Evolutionary conservation across 1,140 invertebrate species (phyloP).

Genomic region (Vollenhovia emeryi): DNA sequence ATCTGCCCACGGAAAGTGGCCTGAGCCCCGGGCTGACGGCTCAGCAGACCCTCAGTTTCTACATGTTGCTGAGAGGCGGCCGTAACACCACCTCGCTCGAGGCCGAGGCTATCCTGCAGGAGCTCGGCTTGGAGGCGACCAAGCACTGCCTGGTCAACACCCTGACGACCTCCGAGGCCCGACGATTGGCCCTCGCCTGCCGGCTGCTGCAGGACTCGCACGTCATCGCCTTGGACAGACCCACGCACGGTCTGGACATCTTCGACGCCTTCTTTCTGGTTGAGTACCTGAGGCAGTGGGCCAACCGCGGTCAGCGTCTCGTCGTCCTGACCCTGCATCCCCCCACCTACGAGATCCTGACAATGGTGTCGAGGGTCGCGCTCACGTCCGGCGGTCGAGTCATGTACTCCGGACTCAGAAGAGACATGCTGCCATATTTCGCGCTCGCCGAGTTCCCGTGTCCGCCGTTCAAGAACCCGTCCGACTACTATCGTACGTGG

Average conservation of each 20-base stretch:
- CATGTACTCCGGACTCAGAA: slow-evolving; percentile 95
- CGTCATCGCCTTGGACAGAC: slow-evolving; percentile 94
- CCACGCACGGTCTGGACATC: slow-evolving; percentile 97
- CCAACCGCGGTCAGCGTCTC: slow-evolving; percentile 91
- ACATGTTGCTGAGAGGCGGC: slow-evolving; percentile 89
- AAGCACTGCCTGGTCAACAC: slow-evolving; percentile 89
- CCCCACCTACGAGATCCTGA: slow-evolving; percentile 97
- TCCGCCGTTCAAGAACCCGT: slow-evolving; percentile 98
- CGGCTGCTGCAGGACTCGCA: slow-evolving; percentile 94
- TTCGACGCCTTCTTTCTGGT: slow-evolving; percentile 98
- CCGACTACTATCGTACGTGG: slow-evolving; percentile 97
- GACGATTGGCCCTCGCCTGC: slow-evolving; percentile 94
- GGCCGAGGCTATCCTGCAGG: slow-evolving; percentile 88
- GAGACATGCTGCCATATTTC: slow-evolving; percentile 97
- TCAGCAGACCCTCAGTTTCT: slow-evolving; percentile 92
- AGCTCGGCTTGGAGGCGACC: slow-evolving; percentile 93
- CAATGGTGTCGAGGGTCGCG: slow-evolving; percentile 95
- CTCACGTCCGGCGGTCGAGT: slow-evolving; percentile 95
- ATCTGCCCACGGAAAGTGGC: slow-evolving; percentile 81
- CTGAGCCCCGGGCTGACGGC: slow-evolving; percentile 91
- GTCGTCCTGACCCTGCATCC: slow-evolving; percentile 97
- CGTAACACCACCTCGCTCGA: slow-evolving; percentile 79
- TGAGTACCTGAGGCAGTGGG: slow-evolving; percentile 97
- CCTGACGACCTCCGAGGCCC: slow-evolving; percentile 94
- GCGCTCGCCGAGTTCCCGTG: slow-evolving; percentile 97